phyloP scores from a whole-genome alignment of 2,797 vertebrate species.

The Clarias platycephalus region DNA sequence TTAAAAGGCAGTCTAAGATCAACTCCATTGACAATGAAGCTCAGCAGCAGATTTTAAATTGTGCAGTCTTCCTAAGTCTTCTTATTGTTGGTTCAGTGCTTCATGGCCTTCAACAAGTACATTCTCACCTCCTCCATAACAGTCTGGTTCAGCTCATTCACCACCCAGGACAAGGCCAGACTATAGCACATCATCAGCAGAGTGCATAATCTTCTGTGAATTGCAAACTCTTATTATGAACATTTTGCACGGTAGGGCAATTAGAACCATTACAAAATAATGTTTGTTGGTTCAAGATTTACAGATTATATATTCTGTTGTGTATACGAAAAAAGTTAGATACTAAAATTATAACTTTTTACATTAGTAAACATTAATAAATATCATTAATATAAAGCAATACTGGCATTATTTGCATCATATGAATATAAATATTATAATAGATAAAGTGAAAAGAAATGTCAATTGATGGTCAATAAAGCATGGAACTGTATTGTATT shows the following conservation, averaged over 20 bases:
- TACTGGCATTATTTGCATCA: background rate
- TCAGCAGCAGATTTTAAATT: slow-evolving; percentile 1
- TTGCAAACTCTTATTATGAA: background rate
- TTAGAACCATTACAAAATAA: background rate
- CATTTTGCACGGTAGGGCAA: background rate
- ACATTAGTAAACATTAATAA: background rate
- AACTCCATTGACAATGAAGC: background rate
- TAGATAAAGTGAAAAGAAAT: background rate
- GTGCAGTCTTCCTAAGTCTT: slow-evolving; percentile 4
- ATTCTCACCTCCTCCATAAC: slow-evolving; percentile 27
- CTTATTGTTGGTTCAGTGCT: background rate
- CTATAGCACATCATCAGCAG: slow-evolving; percentile 4
- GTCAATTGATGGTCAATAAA: background rate
- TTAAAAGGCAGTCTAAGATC: background rate
- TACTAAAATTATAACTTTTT: background rate
- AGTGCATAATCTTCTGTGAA: slow-evolving; percentile 16
- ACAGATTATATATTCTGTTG: background rate
- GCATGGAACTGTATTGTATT: background rate
- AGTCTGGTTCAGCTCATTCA: slow-evolving; percentile 14
- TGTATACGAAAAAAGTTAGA: background rate
- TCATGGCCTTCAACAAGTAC: slow-evolving; percentile 6
- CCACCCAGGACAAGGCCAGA: slow-evolving; percentile 18
- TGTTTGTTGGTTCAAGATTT: background rate
- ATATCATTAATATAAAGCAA: background rate
- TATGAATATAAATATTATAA: background rate